phyloP scores from a whole-genome alignment of 2,113 vertebrate genomes.

The Okapia johnstoni region DNA sequence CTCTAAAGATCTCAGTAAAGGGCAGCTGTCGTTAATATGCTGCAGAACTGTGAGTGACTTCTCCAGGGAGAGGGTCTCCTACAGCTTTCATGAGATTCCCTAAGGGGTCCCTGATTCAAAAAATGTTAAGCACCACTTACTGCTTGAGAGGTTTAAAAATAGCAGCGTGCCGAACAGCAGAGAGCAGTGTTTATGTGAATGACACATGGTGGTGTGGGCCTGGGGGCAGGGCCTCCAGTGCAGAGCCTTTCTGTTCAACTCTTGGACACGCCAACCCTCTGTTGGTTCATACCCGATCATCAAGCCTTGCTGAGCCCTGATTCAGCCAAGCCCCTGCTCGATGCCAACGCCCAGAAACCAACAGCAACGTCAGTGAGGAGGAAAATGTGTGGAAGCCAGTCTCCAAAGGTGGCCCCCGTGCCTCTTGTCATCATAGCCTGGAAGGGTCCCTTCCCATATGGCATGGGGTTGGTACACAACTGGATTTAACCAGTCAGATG shows the following conservation, averaged over 20 bases:
- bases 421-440: background rate
- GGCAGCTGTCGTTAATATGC: background rate
- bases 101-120: conserved; percentile 67
- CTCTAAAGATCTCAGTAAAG: background rate
- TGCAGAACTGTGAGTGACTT: background rate
- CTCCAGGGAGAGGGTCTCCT: conserved; percentile 51
- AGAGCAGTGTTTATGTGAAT: conserved; percentile 51
- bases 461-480: background rate
- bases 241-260: conserved; percentile 35
- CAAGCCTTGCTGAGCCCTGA: background rate
- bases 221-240: background rate
- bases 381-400: background rate
- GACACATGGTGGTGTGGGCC: background rate
- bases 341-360: background rate
- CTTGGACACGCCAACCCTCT: background rate
- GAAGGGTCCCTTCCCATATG: background rate
- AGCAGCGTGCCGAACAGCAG: conserved; percentile 36
- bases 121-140: conserved; percentile 71
- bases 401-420: background rate
- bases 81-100: conserved; percentile 50
- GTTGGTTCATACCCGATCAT: background rate
- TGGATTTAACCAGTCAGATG: background rate
- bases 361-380: background rate
- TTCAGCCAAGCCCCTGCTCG: background rate
- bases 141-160: conserved; percentile 74